Evolutionary conservation across 2,113 vertebrate genomes (phyloP).

Genomic region (Phoxinus phoxinus): DNA sequence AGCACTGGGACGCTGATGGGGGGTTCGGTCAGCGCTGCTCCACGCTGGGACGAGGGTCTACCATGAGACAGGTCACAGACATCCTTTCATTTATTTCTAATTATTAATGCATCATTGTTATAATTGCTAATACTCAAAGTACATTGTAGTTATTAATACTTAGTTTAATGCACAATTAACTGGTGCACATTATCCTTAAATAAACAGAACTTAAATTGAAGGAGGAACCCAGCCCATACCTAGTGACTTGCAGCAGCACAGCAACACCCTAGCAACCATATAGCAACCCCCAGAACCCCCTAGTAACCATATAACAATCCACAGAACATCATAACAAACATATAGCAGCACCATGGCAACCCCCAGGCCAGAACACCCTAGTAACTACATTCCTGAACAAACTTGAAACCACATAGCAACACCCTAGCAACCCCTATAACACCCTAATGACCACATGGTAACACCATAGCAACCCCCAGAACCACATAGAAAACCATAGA

Average conservation of each 20-base stretch:
- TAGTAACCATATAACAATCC: neutral
- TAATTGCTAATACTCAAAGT: neutral
- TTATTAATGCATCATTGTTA: neutral
- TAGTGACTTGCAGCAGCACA: no score
- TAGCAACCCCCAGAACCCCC: neutral
- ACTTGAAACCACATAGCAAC: neutral
- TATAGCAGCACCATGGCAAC: no score
- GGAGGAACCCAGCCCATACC: no score
- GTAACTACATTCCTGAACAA: neutral
- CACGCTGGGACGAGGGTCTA: slow-evolving; percentile 76
- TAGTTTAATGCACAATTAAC: neutral
- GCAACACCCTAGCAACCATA: no score
- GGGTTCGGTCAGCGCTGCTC: slow-evolving; percentile 89
- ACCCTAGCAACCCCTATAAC: neutral
- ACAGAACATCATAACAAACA: neutral
- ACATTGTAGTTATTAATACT: neutral
- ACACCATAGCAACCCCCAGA: neutral
- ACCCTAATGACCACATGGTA: neutral
- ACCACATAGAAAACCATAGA: neutral
- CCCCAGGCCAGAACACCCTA: neutral
- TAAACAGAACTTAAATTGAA: no score
- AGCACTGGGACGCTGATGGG: slow-evolving; percentile 89
- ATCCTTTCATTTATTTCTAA: neutral
- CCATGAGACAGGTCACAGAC: slow-evolving; percentile 87
- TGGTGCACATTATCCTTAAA: neutral